Base-by-base conservation (phyloP, 2,113 vertebrate genomes). In the Platichthys stellatus region DNA sequence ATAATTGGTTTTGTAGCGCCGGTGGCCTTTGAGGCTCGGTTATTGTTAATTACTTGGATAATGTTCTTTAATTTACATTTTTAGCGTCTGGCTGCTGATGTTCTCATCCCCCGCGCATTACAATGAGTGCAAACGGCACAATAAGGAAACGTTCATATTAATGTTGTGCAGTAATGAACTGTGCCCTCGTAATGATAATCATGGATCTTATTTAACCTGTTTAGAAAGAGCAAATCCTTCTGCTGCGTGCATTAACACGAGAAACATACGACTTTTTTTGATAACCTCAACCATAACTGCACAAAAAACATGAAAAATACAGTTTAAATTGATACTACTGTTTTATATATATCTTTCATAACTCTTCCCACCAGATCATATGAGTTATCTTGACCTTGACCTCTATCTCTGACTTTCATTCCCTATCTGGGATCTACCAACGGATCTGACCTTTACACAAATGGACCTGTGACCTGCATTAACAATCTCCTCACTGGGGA, bases 371-470 rank as follows among this genome's bases (percentile, higher is more conserved):
- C 40, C 69, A 69, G 71, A 89, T 86, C 66, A 81, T 63, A 61
- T 72, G 64, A 63, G 66, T 87, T 72, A 78, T 80, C 57, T 83
- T 86, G 76, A 90, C 84, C 74, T 74, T 53, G 40, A 77, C 72
- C 69, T 81, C 59, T 40, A 26, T 81, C 72, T 76, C 49, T 45
- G 40, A 76, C 23, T 70, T 62, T 45, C 67, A 77, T 81, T 85
- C 60, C 8, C 56, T 67, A 20, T 84, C 69, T 69, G 63, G 62
- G 65, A 56, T 82, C 68, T 81, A 83, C 65, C 82, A 76, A 54
- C 56, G 76, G 80, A 78, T 67, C 20, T 89, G 89, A 89, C 92
- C 89, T 93, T 92, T 88, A 88, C 82, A 88, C 82, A 88, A 85
- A 89, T 74, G 57, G 80, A 80, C 78, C 66, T 81, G 72, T 85